Conservation (phyloP, 2,797 vertebrate genomes). For the Gallirallus australis region DNA sequence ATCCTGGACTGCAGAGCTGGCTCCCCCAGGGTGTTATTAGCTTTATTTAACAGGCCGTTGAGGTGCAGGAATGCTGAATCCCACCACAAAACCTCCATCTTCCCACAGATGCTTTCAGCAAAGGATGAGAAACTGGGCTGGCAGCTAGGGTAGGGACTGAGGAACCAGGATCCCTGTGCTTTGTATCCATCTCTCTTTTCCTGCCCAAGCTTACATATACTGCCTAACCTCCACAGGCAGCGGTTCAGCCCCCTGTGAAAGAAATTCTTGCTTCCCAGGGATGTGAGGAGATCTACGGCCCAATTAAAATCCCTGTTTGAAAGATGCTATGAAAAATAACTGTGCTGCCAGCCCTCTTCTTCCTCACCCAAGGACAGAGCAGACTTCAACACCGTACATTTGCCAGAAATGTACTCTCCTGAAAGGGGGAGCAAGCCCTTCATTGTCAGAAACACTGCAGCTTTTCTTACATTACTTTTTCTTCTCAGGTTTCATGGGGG, state of each 20-base stretch:
- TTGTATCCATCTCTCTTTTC: neutral
- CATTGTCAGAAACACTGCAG: neutral
- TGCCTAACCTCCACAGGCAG: neutral
- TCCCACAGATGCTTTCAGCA: neutral
- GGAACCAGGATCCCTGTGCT: neutral
- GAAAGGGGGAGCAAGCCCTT: neutral
- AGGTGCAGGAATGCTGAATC: neutral
- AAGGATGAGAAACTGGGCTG: accelerated
- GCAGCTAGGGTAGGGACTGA: neutral
- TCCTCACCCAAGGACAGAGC: neutral
- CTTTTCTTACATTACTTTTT: neutral
- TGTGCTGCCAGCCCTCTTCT: neutral
- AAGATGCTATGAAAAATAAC: neutral
- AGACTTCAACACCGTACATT: neutral
- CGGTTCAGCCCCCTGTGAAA: neutral
- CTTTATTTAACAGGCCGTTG: neutral
- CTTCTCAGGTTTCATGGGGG: neutral
- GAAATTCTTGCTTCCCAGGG: neutral
- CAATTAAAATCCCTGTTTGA: neutral
- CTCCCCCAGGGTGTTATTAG: neutral
- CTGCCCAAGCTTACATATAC: neutral
- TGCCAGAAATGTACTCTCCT: neutral
- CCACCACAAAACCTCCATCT: neutral
- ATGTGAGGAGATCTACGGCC: neutral
- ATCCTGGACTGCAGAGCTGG: accelerated